Evolutionary conservation across 2,797 vertebrate genomes (phyloP), one percentile per base, ranked within the genome.

Genomic region (Lateolabrax maculatus): DNA sequence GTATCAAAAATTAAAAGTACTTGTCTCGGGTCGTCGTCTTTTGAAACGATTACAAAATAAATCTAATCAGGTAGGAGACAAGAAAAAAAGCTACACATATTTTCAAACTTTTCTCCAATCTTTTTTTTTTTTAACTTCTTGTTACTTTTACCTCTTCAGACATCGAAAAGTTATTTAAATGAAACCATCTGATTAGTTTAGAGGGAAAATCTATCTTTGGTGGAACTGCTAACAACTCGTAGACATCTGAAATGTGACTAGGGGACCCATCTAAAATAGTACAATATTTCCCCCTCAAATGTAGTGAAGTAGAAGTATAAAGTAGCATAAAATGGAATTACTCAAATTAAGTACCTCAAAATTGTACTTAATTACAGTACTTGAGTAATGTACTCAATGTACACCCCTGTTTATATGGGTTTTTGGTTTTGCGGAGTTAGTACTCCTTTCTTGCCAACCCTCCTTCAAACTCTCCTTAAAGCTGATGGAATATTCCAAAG

Each of bases 401-500:
- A 37, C 13, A 34, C 31, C 31, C 3, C 6, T 34, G 3, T 34
- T 34, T 34, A 34, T 34, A 34, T 6, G 31, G 31, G 31, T 34
- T 34, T 43, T 36, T 48, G 12, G 6, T 29, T 16, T 69, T 77
- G n/a, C 19, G 36, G 39, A 44, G 31, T 72, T 69, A 27, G 27
- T 53, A 5, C 13, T n/a, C 11, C 37, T 16, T 31, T 55, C 46
- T 43, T 51, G 34, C 9, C 7, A 36, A 52, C 34, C 25, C 12
- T 52, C 27, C 27, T 60, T 39, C n/a, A 48, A 61, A 53, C 10
- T 56, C 4, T 25, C 55, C 60, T 46, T 39, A 23, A 65, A 61
- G 27, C 25, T 29, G 49, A 34, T 67, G 70, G 76, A 90, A 88
- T 75, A 81, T 87, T 86, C 72, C 57, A 67, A 48, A 73, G 12